phyloP scores from a whole-genome alignment of 1,140 invertebrate genomes.

The Drosophila lini region DNA sequence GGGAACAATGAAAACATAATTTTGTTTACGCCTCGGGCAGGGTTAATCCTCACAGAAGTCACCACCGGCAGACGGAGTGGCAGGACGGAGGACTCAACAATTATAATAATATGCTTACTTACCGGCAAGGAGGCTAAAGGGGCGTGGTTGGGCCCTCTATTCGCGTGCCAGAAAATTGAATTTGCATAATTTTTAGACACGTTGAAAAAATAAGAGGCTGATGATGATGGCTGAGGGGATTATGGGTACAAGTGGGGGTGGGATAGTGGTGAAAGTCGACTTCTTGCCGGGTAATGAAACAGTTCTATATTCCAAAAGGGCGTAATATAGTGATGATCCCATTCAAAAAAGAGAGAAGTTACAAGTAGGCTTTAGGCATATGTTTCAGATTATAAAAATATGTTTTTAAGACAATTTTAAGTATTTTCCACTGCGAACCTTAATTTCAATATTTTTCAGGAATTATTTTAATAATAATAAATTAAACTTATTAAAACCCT shows the following conservation, averaged over 20 bases:
- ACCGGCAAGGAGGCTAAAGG: conserved; percentile 9
- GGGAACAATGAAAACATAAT: conserved; percentile 56
- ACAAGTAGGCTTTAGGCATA: too few relatives aligned
- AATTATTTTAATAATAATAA: too few relatives aligned
- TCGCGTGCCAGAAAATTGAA: conserved; percentile 64
- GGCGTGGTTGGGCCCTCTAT: conserved; percentile 41
- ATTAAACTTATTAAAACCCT: too few relatives aligned
- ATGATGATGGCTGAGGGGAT: background rate
- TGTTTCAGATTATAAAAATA: too few relatives aligned
- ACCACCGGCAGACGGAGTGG: conserved; percentile 1
- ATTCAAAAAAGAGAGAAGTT: background rate
- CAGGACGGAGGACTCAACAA: conserved; percentile 30
- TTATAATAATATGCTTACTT: conserved; percentile 61
- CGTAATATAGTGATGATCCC: background rate
- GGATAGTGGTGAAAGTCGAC: background rate
- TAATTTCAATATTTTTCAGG: too few relatives aligned
- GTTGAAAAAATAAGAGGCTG: conserved; percentile 11
- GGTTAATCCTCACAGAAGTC: conserved; percentile 17
- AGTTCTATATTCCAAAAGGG: background rate
- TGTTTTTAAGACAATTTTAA: too few relatives aligned
- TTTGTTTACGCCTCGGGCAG: conserved; percentile 32
- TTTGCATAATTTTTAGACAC: conserved; percentile 55
- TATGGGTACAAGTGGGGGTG: conserved; percentile 1
- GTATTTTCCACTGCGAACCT: too few relatives aligned
- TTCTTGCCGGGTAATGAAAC: background rate